phyloP scores from a whole-genome alignment of 2,113 vertebrate genomes.

The Rissa tridactyla region DNA sequence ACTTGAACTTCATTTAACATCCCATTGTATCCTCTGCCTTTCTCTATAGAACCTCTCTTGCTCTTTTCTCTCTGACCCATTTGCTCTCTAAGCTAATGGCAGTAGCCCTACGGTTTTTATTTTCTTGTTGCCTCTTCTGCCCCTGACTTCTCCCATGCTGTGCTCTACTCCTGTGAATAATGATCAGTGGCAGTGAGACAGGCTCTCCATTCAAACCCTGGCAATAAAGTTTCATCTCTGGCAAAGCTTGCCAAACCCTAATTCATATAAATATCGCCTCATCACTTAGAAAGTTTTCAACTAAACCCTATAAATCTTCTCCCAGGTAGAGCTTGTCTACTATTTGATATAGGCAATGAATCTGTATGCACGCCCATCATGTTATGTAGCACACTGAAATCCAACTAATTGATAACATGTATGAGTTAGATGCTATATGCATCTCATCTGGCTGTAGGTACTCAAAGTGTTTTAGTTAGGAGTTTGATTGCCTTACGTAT shows the following conservation, averaged over 20 bases:
- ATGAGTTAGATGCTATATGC: background rate
- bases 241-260: background rate
- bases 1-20: background rate
- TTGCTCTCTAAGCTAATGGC: background rate
- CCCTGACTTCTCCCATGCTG: background rate
- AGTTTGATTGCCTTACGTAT: background rate
- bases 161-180: background rate
- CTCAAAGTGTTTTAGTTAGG: background rate
- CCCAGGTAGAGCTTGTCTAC: background rate
- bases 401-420: background rate
- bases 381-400: background rate
- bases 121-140: background rate
- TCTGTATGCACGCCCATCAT: rapidly evolving
- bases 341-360: background rate
- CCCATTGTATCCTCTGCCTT: background rate
- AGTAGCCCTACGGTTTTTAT: background rate
- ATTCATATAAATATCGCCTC: background rate
- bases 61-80: background rate
- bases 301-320: background rate
- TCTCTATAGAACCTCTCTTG: background rate
- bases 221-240: background rate
- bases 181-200: background rate
- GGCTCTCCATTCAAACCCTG: background rate
- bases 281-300: background rate
- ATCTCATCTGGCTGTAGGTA: background rate